Percentiles rank a stretch among this genome's conserved stretches.
Conservation (phyloP, 2,113 vertebrate species). For the Prunella himalayana region DNA sequence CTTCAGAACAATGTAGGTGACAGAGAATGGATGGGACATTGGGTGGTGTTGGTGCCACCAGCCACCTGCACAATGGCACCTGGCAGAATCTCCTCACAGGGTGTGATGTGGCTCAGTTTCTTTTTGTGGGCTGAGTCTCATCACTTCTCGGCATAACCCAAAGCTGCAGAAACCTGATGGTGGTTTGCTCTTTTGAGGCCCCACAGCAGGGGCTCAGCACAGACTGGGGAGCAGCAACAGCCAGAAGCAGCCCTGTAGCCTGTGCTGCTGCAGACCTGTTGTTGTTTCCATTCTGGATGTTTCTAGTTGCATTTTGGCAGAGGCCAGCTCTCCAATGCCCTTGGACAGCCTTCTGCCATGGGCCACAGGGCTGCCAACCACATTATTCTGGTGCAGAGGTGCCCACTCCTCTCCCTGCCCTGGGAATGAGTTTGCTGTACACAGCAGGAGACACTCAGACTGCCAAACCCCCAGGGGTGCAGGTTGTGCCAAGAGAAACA, state of each 20-base stretch:
- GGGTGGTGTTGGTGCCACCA: fast-evolving
- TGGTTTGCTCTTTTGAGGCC: too few species aligned
- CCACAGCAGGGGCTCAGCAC: background rate
- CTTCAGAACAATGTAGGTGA: background rate
- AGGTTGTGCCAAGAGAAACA: background rate
- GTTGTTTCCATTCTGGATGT: fast-evolving
- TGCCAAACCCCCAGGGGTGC: background rate
- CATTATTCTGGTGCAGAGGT: background rate
- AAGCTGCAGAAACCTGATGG: background rate
- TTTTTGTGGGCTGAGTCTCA: background rate
- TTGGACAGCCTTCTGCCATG: background rate
- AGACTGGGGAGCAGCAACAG: fast-evolving
- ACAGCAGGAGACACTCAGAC: background rate
- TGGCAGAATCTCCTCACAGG: fast-evolving
- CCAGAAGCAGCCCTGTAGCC: fast-evolving
- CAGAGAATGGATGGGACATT: fast-evolving
- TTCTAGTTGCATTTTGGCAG: background rate
- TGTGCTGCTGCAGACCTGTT: background rate
- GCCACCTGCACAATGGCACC: fast-evolving
- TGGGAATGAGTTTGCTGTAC: fast-evolving
- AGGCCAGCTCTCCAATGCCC: background rate
- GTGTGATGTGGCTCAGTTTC: fast-evolving
- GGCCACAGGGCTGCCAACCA: fast-evolving
- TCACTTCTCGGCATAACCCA: background rate
- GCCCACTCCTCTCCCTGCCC: background rate